Evolutionary conservation across 1,140 invertebrate genomes (phyloP), one percentile per base, ranked within the genome.

Genomic region (Heliconius himera): DNA sequence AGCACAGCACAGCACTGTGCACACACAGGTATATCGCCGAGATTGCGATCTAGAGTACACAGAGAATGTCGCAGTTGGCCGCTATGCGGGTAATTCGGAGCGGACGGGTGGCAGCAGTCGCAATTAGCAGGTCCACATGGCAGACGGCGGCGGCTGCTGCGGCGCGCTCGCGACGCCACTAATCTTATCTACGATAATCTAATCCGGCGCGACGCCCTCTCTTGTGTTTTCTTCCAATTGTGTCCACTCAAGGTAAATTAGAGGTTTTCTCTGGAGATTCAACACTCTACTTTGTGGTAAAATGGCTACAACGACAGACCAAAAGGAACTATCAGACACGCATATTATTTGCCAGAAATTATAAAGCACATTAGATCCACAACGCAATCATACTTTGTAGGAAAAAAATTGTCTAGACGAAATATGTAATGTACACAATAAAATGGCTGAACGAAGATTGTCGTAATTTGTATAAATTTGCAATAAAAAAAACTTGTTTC

Each of bases 181-280:
- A 93, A 94, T 94, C 91, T 92, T 91, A 93, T 94, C 91, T 83
- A 74, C 81, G 79, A 89, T 93, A 93, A 93, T 94, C 90, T 94
- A 93, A 94, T 94, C 90, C 87, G 81, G 81, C 87, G 87, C 90
- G 89, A 88, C 89, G 88, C 90, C 89, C 89, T 92, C 91, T 90
- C 90, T 92, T 85, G 90, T 94, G 91, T 93, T 93, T 94, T 93
- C 91, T 91, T 92, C 85, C 90, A 92, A 93, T 94, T 93, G 92
- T 91, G 93, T 91, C 91, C 93, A 93, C 88, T 91, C 88, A 86
- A 91, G 91, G 90, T 93, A 92, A 94, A 93, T 93, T 93, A 93
- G 88, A 89, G 87, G 88, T 91, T 91, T 89, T 89, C 91, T 90
- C 91, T 78, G 49, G 90, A 84, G 91, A 91, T 79, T 89, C 83